These are phyloP conservation scores for Botia kubotai DNA, from an alignment of 2,797 vertebrate genomes.

Conservation along the genomic window DNA sequence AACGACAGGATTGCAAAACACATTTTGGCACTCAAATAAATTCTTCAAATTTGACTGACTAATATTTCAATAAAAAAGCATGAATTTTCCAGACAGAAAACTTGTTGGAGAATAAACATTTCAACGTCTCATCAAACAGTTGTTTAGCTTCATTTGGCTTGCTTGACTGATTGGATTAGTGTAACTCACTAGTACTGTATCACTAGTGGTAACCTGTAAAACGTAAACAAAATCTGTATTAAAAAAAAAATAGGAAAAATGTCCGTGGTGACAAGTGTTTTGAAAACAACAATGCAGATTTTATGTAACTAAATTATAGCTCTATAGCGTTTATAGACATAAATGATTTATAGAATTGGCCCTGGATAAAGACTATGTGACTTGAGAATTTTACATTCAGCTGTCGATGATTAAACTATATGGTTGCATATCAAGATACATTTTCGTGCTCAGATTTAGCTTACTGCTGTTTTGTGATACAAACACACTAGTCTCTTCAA, in stretches of 20 bases:
- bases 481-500: slow-evolving; percentile 45
- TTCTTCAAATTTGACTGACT: too few species aligned
- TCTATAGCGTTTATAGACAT: background rate
- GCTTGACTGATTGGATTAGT: slow-evolving; percentile 45
- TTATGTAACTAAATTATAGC: slow-evolving; percentile 12
- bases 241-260: too few species aligned
- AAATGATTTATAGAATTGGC: background rate
- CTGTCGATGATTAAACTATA: too few species aligned
- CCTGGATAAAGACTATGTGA: background rate
- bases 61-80: too few species aligned
- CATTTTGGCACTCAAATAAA: too few species aligned
- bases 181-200: slow-evolving; percentile 19
- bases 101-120: too few species aligned
- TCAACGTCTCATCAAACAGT: background rate
- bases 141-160: slow-evolving; percentile 17
- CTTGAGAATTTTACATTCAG: background rate
- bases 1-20: background rate
- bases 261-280: background rate
- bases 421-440: too few species aligned
- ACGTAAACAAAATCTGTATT: too few species aligned
- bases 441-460: too few species aligned
- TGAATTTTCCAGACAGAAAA: too few species aligned
- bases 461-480: too few species aligned
- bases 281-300: too few species aligned
- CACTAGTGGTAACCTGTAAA: background rate